Conservation (phyloP, 2,797 vertebrate species). For the Alectoris magna region DNA sequence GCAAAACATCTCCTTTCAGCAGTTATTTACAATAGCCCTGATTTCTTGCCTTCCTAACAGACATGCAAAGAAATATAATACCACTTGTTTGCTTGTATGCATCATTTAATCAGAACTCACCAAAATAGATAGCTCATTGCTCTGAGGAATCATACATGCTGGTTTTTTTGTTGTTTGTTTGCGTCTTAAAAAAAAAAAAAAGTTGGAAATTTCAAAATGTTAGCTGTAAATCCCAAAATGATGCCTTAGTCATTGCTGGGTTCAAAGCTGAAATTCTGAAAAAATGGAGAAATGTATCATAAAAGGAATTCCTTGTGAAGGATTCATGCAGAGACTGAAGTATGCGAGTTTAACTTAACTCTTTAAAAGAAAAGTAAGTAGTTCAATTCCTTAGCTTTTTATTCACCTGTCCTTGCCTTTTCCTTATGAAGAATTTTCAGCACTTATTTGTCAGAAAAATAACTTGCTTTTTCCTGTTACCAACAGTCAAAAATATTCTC, state of each 20-base stretch:
- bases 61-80: not conserved
- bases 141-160: not conserved
- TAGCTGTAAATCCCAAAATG: not conserved
- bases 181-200: not conserved
- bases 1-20: not conserved
- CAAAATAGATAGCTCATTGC: not conserved
- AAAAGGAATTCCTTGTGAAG: not conserved
- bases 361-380: not conserved
- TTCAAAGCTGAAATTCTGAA: not conserved
- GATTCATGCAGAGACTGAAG: not conserved
- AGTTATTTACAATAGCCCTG: not conserved
- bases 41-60: not conserved
- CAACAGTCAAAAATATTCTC: not conserved
- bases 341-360: not conserved
- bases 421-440: not conserved
- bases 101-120: not conserved
- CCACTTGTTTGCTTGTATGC: not conserved
- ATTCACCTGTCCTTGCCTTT: not conserved
- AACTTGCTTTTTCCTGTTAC: rapidly evolving
- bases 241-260: not conserved
- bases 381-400: not conserved
- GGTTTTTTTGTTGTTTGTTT: not conserved
- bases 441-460: not conserved
- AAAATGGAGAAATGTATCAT: not conserved
- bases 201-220: not conserved